Evolutionary conservation across 2,797 vertebrate species (phyloP).

Genomic region (Characodon lateralis): DNA sequence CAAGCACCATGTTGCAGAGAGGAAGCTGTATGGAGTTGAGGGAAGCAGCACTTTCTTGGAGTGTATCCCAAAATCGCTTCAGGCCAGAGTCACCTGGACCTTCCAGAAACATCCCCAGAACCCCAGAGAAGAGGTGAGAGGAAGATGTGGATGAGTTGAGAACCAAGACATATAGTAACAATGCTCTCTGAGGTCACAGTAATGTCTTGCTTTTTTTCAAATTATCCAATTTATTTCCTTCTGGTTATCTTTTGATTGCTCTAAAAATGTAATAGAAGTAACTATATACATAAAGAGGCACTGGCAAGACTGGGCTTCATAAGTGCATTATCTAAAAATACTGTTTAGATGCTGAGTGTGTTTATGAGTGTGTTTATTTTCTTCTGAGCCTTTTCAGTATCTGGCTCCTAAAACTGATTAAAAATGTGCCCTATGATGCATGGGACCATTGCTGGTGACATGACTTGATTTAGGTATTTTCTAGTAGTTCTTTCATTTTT

Average conservation of each 20-base stretch:
- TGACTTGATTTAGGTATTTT: not conserved
- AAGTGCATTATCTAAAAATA: not conserved
- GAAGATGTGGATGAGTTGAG: not conserved
- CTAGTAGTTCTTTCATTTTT: not conserved
- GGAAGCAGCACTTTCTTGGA: conserved; percentile 95
- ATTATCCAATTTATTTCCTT: not conserved
- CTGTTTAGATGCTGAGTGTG: not conserved
- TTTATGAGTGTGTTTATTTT: not conserved
- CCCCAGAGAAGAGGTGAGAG: conserved; percentile 84
- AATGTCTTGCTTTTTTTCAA: not conserved
- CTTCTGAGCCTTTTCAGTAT: not conserved
- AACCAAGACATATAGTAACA: not conserved
- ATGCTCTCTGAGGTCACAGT: not conserved
- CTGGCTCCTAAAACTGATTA: not conserved
- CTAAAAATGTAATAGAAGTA: not conserved
- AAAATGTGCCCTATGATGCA: not conserved
- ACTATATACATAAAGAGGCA: not conserved
- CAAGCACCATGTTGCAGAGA: conserved; percentile 84
- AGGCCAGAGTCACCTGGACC: conserved; percentile 91
- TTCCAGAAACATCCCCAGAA: conserved; percentile 84
- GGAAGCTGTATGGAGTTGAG: conserved; percentile 88
- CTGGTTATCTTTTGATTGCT: not conserved
- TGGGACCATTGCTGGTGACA: not conserved
- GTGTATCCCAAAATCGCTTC: conserved; percentile 92
- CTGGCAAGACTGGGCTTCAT: not conserved